phyloP scores from a whole-genome alignment of 2,888 invertebrate species.

The Polietes domitor region DNA sequence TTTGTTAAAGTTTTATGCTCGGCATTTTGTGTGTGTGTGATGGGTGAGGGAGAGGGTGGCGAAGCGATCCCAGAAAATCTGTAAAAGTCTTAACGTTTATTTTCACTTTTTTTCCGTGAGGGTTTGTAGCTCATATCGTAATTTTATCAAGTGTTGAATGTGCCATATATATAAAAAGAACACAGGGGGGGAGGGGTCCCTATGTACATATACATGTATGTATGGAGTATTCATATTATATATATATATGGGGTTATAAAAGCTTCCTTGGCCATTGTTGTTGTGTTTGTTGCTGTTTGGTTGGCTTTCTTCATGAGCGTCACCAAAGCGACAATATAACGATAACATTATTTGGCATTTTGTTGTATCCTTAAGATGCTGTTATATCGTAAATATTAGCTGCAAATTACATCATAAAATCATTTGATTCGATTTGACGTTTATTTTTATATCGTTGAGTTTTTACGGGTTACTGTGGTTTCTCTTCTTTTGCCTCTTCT shows the following conservation, averaged over 20 bases:
- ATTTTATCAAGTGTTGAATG: conserved; percentile 36
- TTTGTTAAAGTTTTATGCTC: conserved; percentile 40
- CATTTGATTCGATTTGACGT: conserved; percentile 81
- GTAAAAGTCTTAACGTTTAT: conserved; percentile 20
- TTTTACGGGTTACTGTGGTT: conserved; percentile 4
- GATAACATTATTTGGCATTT: conserved; percentile 79
- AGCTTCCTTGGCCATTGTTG: conserved; percentile 9
- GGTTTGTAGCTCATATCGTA: conserved; percentile 7
- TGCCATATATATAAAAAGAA: conserved; percentile 16
- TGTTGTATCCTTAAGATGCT: conserved; percentile 78
- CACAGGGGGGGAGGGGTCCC: neutral
- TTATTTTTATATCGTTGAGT: conserved; percentile 73
- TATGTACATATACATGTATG: neutral
- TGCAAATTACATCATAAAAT: conserved; percentile 80
- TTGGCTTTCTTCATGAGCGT: conserved; percentile 62
- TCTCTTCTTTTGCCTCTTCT: neutral
- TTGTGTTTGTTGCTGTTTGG: conserved; percentile 3
- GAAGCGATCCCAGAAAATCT: neutral
- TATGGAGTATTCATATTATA: neutral
- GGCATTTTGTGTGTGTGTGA: neutral
- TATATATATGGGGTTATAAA: conserved; percentile 44
- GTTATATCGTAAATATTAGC: conserved; percentile 81
- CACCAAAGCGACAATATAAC: conserved; percentile 79
- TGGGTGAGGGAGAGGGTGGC: neutral
- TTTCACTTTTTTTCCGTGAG: neutral